phyloP scores from a whole-genome alignment of 2,797 vertebrate species.

The Melanotaenia pygmaea region DNA sequence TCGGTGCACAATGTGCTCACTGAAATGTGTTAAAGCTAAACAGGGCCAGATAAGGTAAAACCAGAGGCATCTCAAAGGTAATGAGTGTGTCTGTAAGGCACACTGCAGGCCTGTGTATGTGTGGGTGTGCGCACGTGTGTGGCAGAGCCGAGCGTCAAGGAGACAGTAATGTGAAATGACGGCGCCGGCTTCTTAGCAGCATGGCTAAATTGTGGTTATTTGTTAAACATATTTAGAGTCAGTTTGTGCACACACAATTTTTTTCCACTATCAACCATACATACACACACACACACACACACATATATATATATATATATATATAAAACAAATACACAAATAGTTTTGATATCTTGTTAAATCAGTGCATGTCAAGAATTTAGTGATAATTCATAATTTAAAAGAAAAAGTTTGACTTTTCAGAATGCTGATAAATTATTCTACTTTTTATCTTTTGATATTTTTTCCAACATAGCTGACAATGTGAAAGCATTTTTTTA shows the following conservation, averaged over 20 bases:
- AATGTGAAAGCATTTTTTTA: not conserved
- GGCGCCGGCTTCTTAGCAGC: constrained; percentile 89
- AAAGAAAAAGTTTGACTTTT: too few relatives aligned
- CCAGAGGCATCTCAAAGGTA: constrained; percentile 72
- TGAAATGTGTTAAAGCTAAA: constrained; percentile 73
- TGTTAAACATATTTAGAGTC: constrained; percentile 95
- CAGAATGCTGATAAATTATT: not conserved
- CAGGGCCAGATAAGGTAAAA: constrained; percentile 76
- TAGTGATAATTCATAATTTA: too few relatives aligned
- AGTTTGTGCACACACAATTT: constrained; percentile 79
- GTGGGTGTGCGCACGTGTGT: constrained; percentile 31
- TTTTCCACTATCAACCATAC: not conserved
- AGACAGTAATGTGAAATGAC: constrained; percentile 95
- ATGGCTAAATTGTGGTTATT: constrained; percentile 95
- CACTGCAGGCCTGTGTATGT: constrained; percentile 56
- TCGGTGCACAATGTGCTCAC: constrained; percentile 52
- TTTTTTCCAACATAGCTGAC: not conserved
- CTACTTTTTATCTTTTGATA: not conserved
- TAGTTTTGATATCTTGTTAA: too few relatives aligned
- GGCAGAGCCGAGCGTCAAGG: constrained; percentile 79
- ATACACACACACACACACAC: constrained; percentile 28
- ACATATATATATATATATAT: not conserved
- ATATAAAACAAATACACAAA: too few relatives aligned
- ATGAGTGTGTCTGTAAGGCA: constrained; percentile 76
- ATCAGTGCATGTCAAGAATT: too few relatives aligned